phyloP scores from a whole-genome alignment of 2,113 vertebrate genomes.

The Pogonocichla stellata region DNA sequence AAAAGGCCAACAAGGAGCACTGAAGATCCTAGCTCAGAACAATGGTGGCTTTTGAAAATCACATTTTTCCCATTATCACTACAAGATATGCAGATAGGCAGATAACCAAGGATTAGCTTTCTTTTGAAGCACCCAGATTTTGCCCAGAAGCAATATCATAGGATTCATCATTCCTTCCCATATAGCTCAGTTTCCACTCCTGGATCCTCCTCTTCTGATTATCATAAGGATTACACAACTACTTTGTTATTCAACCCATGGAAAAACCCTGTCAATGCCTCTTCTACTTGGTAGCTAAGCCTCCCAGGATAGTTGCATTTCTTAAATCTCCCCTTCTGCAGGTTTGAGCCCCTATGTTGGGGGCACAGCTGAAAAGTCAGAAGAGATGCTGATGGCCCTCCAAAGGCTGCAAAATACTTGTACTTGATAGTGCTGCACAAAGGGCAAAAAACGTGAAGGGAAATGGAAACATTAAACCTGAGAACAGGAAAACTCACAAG shows the following conservation, averaged over 20 bases:
- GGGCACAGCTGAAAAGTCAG: not conserved
- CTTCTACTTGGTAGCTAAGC: not conserved
- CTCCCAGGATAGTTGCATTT: not conserved
- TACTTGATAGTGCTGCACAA: not conserved
- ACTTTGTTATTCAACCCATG: not conserved
- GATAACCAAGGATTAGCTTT: not conserved
- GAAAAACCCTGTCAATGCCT: not conserved
- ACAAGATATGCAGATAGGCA: not conserved
- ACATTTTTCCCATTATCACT: not conserved
- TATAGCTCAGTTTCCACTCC: not conserved
- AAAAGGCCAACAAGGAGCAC: not conserved
- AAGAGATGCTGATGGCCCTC: not conserved
- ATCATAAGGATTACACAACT: not conserved
- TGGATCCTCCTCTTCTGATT: not conserved
- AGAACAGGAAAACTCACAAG: constrained; percentile 9
- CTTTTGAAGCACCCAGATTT: not conserved
- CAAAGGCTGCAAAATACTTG: not conserved
- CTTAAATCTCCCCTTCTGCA: not conserved
- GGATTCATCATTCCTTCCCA: not conserved
- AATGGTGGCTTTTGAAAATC: not conserved
- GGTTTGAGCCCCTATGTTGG: not conserved
- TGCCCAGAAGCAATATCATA: not conserved
- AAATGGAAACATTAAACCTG: constrained; percentile 37
- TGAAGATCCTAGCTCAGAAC: not conserved
- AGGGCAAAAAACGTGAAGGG: not conserved